These are phyloP conservation scores for Calosoma granatense DNA, from an alignment of 1,140 invertebrate genomes.

Conservation along the genomic window DNA sequence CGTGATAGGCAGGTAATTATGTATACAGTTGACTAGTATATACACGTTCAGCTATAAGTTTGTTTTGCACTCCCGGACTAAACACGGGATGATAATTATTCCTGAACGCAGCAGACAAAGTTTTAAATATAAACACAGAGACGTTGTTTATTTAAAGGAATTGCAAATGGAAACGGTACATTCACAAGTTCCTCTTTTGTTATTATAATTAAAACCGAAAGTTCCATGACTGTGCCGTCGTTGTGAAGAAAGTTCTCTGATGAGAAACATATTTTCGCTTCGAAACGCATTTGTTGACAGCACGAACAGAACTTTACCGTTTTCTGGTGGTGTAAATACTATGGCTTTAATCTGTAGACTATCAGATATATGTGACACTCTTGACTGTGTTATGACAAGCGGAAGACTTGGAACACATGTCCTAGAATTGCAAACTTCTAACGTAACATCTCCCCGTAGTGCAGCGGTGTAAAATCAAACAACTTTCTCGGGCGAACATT, in stretches of 20 bases:
- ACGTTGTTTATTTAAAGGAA: constrained; percentile 9
- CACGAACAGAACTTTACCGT: background rate
- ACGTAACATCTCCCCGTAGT: too few species aligned
- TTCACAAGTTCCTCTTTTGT: background rate
- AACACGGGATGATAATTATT: constrained; percentile 2
- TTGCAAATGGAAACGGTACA: background rate
- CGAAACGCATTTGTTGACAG: constrained; percentile 1
- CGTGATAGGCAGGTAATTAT: too few species aligned
- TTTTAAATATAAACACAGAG: constrained; percentile 4
- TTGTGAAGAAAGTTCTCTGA: background rate
- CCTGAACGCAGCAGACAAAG: background rate
- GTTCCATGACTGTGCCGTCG: background rate
- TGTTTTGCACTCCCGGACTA: too few species aligned
- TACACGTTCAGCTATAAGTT: background rate
- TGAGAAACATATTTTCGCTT: constrained; percentile 4
- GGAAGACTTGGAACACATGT: background rate
- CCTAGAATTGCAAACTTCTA: too few species aligned
- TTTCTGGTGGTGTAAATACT: background rate
- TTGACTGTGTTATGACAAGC: background rate
- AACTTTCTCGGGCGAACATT: too few species aligned
- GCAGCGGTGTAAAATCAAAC: too few species aligned
- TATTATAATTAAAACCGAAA: constrained; percentile 8
- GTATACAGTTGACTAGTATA: background rate
- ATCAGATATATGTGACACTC: background rate
- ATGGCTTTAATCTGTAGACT: background rate